Base-by-base conservation (phyloP, 2,888 invertebrate species). In the Ophion ventricosus region DNA sequence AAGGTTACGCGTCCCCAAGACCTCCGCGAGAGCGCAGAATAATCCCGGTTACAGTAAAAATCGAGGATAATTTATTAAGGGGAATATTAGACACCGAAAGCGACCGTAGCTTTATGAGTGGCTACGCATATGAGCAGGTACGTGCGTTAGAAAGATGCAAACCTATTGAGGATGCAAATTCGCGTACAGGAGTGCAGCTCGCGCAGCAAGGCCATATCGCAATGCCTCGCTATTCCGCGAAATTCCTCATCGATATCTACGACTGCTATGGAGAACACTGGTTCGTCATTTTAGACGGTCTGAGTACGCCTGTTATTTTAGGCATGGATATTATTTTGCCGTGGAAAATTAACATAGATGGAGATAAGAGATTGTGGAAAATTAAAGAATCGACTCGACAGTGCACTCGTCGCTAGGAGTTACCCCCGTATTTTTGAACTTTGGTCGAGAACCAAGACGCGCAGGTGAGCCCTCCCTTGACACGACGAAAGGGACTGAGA, bases 231-330 rank as follows among this genome's bases (percentile, higher is more conserved):
- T 63, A 63, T 17, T 63, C 63, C 5, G 29, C 63, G n/a, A 63
- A 63, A 7, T 63, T 63, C 7, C 29, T 29, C 0, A 63, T 63
- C 1, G 29, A 63, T n/a, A 29, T 63, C 29, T 63, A 29, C 63
- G 63, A 63, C 29, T 63, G 63, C 17, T 63, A 63, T 17, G 63
- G 63, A n/a, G 63, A 63, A 63, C 63, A 29, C n/a, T 63, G 63
- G 63, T 29, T 29, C 63, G 63, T 17, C 1, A 25, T 63, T n/a
- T 2, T 63, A n/a, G 63, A 63, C 8, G 29, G 63, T 3, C 63
- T 63, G 10, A 63, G 63, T n/a, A 63, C 63, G n/a, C 63, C 63
- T n/a, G 29, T 29, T 3, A 63, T 63, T 0, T 4, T 63, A 3
- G 29, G 63, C 29, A 63, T 63, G 29, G 63, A 63, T 26, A 2